A percentile compares a stretch with the other conserved stretches of the same genome.
Evolutionary conservation across 2,888 invertebrate species (phyloP).

Genomic region (Nephrotoma flavescens): DNA sequence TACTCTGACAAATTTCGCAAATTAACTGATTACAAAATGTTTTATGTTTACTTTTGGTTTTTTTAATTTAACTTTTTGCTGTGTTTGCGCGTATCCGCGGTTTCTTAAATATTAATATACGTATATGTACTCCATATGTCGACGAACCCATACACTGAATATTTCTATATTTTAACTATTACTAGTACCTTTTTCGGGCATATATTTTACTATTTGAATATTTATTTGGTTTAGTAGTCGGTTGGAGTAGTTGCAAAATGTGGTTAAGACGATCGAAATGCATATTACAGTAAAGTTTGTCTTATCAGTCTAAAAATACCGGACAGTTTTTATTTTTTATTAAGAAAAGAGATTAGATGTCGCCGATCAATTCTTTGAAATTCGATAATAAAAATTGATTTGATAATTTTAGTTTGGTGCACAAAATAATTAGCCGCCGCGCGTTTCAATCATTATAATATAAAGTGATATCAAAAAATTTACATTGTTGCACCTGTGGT

Average conservation of each 20-base stretch:
- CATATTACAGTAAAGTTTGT: not conserved
- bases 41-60: conserved; percentile 3
- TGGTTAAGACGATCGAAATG: no score
- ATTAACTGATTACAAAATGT: conserved; percentile 1
- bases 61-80: not conserved
- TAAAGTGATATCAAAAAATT: not conserved
- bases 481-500: not conserved
- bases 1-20: not conserved
- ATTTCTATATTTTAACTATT: not conserved
- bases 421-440: not conserved
- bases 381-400: not conserved
- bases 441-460: not conserved
- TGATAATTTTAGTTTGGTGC: not conserved
- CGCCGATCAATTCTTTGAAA: not conserved
- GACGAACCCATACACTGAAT: not conserved
- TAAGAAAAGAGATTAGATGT: not conserved
- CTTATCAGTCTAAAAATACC: not conserved
- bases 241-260: not conserved
- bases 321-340: not conserved
- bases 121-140: not conserved
- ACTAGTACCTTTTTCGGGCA: not conserved
- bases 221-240: not conserved
- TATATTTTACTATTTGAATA: not conserved
- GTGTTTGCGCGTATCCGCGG: not conserved
- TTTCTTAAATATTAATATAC: not conserved